phyloP scores from a whole-genome alignment of 2,113 vertebrate species.

The Hydropotes inermis region DNA sequence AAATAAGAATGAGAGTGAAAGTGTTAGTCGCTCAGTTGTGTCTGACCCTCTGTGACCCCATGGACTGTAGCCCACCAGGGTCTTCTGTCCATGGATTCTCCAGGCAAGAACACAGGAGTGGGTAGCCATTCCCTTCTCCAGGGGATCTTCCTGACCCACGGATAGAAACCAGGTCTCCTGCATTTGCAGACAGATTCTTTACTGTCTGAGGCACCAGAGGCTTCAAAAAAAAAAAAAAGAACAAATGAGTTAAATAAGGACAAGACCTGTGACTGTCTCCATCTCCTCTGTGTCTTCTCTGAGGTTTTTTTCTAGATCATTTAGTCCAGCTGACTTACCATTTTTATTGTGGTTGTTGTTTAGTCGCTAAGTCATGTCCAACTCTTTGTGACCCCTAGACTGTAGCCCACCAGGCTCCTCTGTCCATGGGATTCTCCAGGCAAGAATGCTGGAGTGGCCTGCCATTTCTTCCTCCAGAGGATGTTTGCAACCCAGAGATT shows the following conservation, averaged over 20 bases:
- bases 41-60: neutral
- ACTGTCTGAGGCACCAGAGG: neutral
- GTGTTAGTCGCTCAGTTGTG: neutral
- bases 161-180: neutral
- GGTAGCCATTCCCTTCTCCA: neutral
- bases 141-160: neutral
- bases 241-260: neutral
- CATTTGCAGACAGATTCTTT: neutral
- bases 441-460: neutral
- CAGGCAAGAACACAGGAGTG: neutral
- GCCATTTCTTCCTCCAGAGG: neutral
- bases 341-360: neutral
- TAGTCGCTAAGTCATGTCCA: neutral
- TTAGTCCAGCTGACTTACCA: neutral
- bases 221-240: neutral
- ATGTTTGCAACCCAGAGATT: neutral
- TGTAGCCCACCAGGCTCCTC: neutral
- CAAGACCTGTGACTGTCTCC: fast-evolving
- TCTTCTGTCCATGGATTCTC: neutral
- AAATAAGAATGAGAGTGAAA: neutral
- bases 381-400: neutral
- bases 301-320: neutral
- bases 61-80: neutral
- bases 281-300: fast-evolving
- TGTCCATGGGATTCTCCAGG: neutral